Conservation (phyloP, 2,888 invertebrate genomes). For the Choreutis nemorana region DNA sequence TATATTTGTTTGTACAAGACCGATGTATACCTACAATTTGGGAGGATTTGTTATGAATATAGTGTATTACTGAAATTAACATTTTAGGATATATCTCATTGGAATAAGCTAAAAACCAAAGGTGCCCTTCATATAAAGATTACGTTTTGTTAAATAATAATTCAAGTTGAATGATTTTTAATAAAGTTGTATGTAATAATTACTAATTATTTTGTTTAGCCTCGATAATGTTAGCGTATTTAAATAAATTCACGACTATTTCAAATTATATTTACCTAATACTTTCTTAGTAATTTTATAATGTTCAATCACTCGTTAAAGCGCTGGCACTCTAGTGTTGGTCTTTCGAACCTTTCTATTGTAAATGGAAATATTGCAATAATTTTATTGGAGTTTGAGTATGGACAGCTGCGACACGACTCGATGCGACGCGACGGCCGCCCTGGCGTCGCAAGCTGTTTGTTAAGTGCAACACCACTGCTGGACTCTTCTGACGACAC, state of each 20-base stretch:
- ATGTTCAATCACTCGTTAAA: slow-evolving; percentile 62
- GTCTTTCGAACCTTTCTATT: slow-evolving; percentile 50
- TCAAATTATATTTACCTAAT: slow-evolving; percentile 65
- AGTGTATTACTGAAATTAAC: slow-evolving; percentile 59
- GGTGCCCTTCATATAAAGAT: slow-evolving; percentile 78
- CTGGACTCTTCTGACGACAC: slow-evolving; percentile 25
- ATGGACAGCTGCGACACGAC: slow-evolving; percentile 24
- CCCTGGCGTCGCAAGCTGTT: slow-evolving; percentile 16
- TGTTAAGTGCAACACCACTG: slow-evolving; percentile 27
- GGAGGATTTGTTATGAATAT: slow-evolving; percentile 57
- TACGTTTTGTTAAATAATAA: slow-evolving; percentile 65
- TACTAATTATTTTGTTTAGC: slow-evolving; percentile 61
- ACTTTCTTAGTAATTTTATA: slow-evolving; percentile 62
- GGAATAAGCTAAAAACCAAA: slow-evolving; percentile 84
- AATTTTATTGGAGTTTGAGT: slow-evolving; percentile 22
- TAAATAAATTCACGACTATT: slow-evolving; percentile 61
- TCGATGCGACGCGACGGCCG: slow-evolving; percentile 17
- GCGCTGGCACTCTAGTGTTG: slow-evolving; percentile 65
- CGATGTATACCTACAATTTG: slow-evolving; percentile 54
- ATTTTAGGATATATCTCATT: slow-evolving; percentile 66
- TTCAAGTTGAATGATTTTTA: slow-evolving; percentile 63
- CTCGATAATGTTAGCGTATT: slow-evolving; percentile 59
- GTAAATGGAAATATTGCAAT: slow-evolving; percentile 44
- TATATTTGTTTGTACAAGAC: slow-evolving; percentile 53
- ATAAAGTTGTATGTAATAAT: slow-evolving; percentile 60